phyloP scores from a whole-genome alignment of 2,113 vertebrate species.

The Tichodroma muraria region DNA sequence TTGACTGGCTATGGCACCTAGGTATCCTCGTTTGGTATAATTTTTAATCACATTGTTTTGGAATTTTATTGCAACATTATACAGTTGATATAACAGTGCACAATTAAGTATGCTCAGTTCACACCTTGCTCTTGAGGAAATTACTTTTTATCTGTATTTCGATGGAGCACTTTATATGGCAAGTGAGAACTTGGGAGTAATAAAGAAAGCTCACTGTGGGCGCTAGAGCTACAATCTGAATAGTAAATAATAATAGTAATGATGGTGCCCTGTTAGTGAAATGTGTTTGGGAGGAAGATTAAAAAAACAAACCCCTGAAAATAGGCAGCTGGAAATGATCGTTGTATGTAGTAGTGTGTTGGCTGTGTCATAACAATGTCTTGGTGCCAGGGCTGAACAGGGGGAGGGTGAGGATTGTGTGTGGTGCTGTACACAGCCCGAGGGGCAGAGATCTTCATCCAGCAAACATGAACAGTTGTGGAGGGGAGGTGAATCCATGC shows the following conservation, averaged over 20 bases:
- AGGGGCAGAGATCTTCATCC: background rate
- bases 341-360: background rate
- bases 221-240: slow-evolving; percentile 17
- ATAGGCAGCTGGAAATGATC: background rate
- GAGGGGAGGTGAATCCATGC: background rate
- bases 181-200: slow-evolving; percentile 48
- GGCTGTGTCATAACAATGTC: background rate
- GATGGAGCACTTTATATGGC: slow-evolving; percentile 7
- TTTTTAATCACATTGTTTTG: slow-evolving; percentile 75
- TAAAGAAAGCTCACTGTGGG: slow-evolving; percentile 15
- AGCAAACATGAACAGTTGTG: background rate
- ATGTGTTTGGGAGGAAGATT: slow-evolving; percentile 1
- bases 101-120: slow-evolving; percentile 67
- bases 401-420: background rate
- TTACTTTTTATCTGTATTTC: slow-evolving; percentile 53
- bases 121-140: slow-evolving; percentile 67
- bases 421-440: background rate
- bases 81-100: slow-evolving; percentile 54
- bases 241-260: slow-evolving; percentile 61
- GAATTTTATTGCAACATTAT: slow-evolving; percentile 73
- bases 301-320: background rate
- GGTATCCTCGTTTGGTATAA: slow-evolving; percentile 65
- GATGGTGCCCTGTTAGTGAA: slow-evolving; percentile 23
- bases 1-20: slow-evolving; percentile 66
- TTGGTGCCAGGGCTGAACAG: background rate